phyloP scores from a whole-genome alignment of 2,888 invertebrate species.

The Saturnia pavonia region DNA sequence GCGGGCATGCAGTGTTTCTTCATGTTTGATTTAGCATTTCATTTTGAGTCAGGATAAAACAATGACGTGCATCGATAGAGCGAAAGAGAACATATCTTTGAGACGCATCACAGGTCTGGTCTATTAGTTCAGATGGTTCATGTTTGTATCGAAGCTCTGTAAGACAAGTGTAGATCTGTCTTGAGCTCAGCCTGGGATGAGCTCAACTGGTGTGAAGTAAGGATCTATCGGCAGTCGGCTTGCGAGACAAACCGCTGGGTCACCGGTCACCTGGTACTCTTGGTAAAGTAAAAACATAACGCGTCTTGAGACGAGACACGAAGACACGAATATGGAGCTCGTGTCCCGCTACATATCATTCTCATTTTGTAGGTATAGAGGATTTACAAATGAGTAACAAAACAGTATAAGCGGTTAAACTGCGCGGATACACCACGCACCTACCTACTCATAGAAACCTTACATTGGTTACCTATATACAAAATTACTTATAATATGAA shows the following conservation, averaged over 20 bases:
- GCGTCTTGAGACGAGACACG: no score
- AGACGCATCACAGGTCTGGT: background rate
- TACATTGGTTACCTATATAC: no score
- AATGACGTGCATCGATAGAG: background rate
- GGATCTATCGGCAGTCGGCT: no score
- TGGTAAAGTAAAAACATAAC: background rate
- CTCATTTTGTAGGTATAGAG: background rate
- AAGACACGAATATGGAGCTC: background rate
- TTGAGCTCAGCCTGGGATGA: no score
- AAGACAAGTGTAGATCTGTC: background rate
- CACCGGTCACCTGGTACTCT: background rate
- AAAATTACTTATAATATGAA: no score
- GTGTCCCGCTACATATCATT: background rate
- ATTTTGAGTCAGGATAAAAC: background rate
- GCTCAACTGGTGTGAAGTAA: no score
- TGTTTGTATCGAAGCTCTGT: background rate
- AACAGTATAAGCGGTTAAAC: background rate
- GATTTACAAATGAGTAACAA: no score
- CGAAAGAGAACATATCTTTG: background rate
- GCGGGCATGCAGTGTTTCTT: no score
- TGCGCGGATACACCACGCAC: background rate
- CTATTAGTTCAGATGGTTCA: background rate
- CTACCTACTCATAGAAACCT: no score
- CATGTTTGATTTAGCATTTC: background rate
- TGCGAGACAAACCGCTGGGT: background rate